Conservation (phyloP, 2,888 invertebrate species). For the Scelioninae gen. 2 region DNA sequence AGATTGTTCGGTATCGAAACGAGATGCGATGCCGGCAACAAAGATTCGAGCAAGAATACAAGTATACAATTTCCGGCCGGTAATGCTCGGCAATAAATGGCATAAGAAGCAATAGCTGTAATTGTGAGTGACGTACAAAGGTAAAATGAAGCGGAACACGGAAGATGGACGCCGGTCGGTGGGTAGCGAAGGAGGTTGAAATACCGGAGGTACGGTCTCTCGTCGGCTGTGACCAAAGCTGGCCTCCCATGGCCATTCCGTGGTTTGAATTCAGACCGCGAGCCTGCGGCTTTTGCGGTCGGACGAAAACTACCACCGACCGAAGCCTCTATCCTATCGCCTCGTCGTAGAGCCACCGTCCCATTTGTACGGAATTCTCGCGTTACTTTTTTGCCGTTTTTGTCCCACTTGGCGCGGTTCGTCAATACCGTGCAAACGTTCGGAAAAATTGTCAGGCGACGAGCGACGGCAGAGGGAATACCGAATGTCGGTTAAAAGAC, state of each 20-base stretch:
- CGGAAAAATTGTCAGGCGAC: background rate
- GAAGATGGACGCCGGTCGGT: conserved; percentile 57
- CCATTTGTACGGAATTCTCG: conserved; percentile 53
- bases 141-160: conserved; percentile 58
- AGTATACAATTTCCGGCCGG: conserved; percentile 33
- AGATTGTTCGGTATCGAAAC: background rate
- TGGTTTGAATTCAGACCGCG: conserved; percentile 72
- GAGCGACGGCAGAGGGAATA: no score
- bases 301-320: conserved; percentile 69
- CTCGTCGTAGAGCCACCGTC: conserved; percentile 59
- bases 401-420: conserved; percentile 14
- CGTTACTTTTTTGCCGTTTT: conserved; percentile 26
- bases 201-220: conserved; percentile 59
- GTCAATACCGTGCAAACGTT: conserved; percentile 7
- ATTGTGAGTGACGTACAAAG: conserved; percentile 50
- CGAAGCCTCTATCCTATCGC: conserved; percentile 59
- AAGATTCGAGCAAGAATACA: conserved; percentile 8
- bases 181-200: conserved; percentile 53
- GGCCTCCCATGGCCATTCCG: conserved; percentile 68
- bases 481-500: no score
- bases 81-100: conserved; percentile 45
- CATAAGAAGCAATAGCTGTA: conserved; percentile 48
- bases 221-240: conserved; percentile 63
- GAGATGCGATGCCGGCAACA: background rate
- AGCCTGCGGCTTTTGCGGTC: conserved; percentile 73